Evolutionary conservation across 2,888 invertebrate species (phyloP).

Genomic region (Tridacna crocea): DNA sequence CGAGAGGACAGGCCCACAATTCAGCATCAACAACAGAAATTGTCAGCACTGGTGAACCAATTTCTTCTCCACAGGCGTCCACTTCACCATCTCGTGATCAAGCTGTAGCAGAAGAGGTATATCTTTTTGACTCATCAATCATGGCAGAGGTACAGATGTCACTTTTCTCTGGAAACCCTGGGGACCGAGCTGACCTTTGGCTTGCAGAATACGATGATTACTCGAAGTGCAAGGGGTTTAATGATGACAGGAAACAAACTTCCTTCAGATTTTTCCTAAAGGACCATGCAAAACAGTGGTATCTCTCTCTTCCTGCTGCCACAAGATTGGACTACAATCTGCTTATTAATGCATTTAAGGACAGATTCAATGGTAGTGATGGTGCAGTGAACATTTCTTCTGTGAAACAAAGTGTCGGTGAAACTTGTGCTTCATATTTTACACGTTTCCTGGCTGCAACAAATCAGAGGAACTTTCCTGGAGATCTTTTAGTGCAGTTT

Average conservation of each 20-base stretch:
- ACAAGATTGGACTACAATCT: background rate
- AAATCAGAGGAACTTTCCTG: conserved; percentile 18
- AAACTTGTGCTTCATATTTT: conserved; percentile 14
- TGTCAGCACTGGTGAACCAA: background rate
- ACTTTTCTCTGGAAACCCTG: background rate
- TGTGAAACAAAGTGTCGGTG: conserved; percentile 3
- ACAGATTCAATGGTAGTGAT: conserved; percentile 27
- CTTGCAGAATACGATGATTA: background rate
- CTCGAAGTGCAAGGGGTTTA: background rate
- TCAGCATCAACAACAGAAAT: background rate
- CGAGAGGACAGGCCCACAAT: background rate
- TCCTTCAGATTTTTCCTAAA: conserved; percentile 15
- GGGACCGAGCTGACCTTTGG: conserved; percentile 11
- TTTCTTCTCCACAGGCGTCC: too few species aligned
- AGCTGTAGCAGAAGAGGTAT: too few species aligned
- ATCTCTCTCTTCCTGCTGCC: conserved; percentile 2
- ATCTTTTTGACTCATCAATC: too few species aligned
- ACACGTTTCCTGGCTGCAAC: conserved; percentile 19
- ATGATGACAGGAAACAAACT: background rate
- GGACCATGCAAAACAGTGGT: conserved; percentile 33
- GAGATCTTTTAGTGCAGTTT: background rate
- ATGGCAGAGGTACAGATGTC: conserved; percentile 13
- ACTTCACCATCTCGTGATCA: too few species aligned
- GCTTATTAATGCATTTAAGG: background rate
- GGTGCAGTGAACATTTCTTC: background rate